Evolutionary conservation across 2,888 invertebrate genomes (phyloP), one percentile per base, ranked within the genome.

Genomic region (Andricus quercusramuli): DNA sequence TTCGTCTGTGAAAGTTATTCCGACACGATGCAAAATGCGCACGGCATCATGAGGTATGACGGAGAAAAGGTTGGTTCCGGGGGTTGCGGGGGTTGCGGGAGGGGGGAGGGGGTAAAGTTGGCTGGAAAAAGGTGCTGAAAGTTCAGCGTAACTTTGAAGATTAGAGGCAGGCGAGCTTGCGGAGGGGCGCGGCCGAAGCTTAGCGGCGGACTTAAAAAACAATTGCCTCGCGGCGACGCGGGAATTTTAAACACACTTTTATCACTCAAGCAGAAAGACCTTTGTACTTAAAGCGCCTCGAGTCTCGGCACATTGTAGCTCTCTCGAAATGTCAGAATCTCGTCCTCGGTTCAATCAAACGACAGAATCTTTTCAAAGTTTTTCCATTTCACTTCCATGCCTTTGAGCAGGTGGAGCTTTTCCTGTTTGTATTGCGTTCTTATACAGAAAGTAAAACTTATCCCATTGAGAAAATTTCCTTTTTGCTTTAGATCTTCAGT

Each of bases 161-260:
- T 89, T 90, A 89, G 89, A 83, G 74, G 51, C 78, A 76, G 80
- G 79, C 70, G 80, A 82, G 77, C 70, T 59, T 79, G 79, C 80
- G 68, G 76, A 81, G 81, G 67, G 74, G 80, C 68, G 79, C 82
- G 77, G 62, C 78, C 74, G 79, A 80, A 83, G 85, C 85, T 84
- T 84, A 86, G 84, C 85, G 83, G 83, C 82, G 83, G 85, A 87
- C 88, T 88, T 87, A 85, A 87, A 82, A 90, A 90, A 90, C 90
- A 90, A 90, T 91, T 87, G 89, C 86, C 88, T 83, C 80, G 85
- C 85, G 86, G 87, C 87, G 80, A 84, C 85, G 84, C 84, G 85
- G 82, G 89, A 90, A 90, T 90, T 89, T 90, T 89, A 90, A 90
- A 89, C 87, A 87, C 88, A 86, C 86, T 88, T 89, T 89, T 88